phyloP scores from a whole-genome alignment of 2,888 invertebrate species.

The Empis stercorea region DNA sequence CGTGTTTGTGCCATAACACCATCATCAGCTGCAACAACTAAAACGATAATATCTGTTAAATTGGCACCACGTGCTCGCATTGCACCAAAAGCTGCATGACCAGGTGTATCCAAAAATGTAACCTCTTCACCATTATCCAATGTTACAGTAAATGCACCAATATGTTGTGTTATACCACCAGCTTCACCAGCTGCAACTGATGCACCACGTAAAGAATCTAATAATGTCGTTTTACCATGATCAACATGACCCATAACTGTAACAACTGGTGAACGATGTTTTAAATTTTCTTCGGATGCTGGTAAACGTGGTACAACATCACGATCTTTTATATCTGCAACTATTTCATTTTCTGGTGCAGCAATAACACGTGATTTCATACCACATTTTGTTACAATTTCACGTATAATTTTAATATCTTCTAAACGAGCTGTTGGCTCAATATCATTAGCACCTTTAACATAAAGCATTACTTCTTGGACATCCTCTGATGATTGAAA shows the following conservation, averaged over 20 bases:
- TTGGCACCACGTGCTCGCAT: conserved; percentile 92
- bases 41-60: conserved; percentile 84
- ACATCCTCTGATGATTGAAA: conserved; percentile 62
- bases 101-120: conserved; percentile 97
- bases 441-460: conserved; percentile 45
- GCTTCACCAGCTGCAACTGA: conserved; percentile 84
- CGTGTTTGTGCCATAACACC: conserved; percentile 97
- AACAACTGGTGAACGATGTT: conserved; percentile 79
- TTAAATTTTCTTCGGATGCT: conserved; percentile 48
- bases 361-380: conserved; percentile 45
- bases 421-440: conserved; percentile 45
- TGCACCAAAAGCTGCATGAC: conserved; percentile 92
- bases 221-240: conserved; percentile 95
- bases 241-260: conserved; percentile 99
- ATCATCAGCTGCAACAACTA: conserved; percentile 97
- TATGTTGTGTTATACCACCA: conserved; percentile 98
- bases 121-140: conserved; percentile 59
- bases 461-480: conserved; percentile 52
- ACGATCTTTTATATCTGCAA: conserved; percentile 30
- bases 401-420: conserved; percentile 49
- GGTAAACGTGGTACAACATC: conserved; percentile 50
- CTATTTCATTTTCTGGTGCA: conserved; percentile 25
- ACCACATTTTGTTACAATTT: conserved; percentile 56
- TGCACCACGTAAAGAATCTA: conserved; percentile 77
- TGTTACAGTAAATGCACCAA: conserved; percentile 86